Evolutionary conservation across 2,113 vertebrate genomes (phyloP).

Genomic region (Nanger granti): DNA sequence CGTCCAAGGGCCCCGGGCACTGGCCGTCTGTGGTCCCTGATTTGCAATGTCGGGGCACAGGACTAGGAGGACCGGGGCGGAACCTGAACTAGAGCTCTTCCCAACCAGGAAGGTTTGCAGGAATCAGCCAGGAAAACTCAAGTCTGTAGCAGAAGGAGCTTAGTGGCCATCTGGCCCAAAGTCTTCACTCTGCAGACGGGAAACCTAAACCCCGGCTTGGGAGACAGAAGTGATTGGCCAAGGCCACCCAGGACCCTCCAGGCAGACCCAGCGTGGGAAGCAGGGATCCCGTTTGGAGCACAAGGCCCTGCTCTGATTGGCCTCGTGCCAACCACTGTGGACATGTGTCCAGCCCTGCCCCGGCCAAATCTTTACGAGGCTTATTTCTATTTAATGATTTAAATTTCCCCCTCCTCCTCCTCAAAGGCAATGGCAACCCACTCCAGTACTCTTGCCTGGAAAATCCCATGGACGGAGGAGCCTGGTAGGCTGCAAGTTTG

Average conservation of each 20-base stretch:
- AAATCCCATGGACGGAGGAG: no score
- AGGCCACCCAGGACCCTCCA: not conserved
- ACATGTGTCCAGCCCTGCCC: accelerated
- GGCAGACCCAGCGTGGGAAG: not conserved
- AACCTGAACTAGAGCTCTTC: not conserved
- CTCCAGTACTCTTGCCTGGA: no score
- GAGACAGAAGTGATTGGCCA: accelerated
- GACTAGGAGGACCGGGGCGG: not conserved
- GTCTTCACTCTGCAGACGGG: not conserved
- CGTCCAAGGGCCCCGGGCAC: no score
- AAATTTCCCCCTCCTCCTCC: not conserved
- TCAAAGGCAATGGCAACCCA: no score
- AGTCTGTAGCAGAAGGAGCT: not conserved
- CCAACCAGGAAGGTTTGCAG: not conserved
- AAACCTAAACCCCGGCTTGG: not conserved
- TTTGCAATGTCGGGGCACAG: accelerated
- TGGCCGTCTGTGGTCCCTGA: accelerated
- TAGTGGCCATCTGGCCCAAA: not conserved
- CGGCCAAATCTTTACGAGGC: not conserved
- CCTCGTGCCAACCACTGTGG: accelerated
- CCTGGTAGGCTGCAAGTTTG: no score
- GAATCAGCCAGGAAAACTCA: not conserved
- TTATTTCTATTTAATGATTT: not conserved
- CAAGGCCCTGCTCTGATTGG: accelerated
- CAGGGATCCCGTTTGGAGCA: accelerated